Evolutionary conservation across 2,888 invertebrate genomes (phyloP).

Genomic region (Chaetogeoica ovagalla): DNA sequence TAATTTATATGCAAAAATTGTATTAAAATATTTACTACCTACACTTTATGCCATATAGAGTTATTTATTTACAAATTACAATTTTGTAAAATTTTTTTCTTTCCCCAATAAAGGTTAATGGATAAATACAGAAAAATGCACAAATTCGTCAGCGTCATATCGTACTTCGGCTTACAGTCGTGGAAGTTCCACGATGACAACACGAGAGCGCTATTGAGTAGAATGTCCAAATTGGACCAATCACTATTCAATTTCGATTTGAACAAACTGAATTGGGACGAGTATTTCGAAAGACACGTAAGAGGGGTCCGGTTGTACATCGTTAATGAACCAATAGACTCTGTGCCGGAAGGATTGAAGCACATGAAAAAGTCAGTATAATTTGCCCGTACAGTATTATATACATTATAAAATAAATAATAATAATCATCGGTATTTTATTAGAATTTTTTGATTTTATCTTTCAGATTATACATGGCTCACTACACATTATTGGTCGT

Average conservation of each 20-base stretch:
- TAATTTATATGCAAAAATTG: too few relatives aligned
- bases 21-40: too few relatives aligned
- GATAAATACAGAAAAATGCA: not conserved
- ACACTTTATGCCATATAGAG: too few relatives aligned
- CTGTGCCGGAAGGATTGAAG: conserved; percentile 70
- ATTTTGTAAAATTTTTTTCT: not conserved
- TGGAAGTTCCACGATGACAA: conserved; percentile 74
- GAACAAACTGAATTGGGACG: conserved; percentile 74
- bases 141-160: conserved; percentile 70
- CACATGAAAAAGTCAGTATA: conserved; percentile 65
- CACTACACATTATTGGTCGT: conserved; percentile 52
- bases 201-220: conserved; percentile 64
- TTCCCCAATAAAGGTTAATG: not conserved
- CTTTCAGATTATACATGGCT: conserved; percentile 53
- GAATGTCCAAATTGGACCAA: conserved; percentile 65
- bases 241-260: conserved; percentile 74
- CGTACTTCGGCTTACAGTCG: conserved; percentile 78
- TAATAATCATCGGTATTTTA: too few relatives aligned
- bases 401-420: too few relatives aligned
- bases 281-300: conserved; percentile 71
- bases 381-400: too few relatives aligned
- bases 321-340: conserved; percentile 77
- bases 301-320: conserved; percentile 77
- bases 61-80: not conserved
- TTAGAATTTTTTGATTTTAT: conserved; percentile 13